Percentiles rank a stretch among this genome's conserved stretches.
Evolutionary conservation across 2,888 invertebrate genomes (phyloP).

Genomic region (Sericinus montela): DNA sequence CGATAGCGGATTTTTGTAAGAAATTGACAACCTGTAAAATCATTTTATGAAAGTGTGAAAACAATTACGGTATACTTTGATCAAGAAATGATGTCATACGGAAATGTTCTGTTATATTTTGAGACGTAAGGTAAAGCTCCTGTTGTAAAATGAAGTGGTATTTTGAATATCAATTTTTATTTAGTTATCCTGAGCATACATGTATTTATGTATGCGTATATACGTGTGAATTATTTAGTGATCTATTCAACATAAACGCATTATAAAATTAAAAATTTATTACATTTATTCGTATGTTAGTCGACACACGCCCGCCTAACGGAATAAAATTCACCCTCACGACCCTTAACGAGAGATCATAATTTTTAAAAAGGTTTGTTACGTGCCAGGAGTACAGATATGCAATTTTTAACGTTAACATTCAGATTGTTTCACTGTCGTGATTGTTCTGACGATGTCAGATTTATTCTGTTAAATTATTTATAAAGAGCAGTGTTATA

Average conservation of each 20-base stretch:
- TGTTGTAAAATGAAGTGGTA: too few relatives aligned
- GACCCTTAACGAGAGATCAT: constrained; percentile 43
- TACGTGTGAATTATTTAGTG: too few relatives aligned
- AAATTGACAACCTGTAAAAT: too few relatives aligned
- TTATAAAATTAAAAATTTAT: constrained; percentile 50
- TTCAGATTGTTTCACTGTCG: constrained; percentile 23
- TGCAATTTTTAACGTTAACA: constrained; percentile 25
- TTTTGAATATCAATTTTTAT: too few relatives aligned
- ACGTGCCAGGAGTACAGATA: constrained; percentile 47
- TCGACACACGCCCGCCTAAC: constrained; percentile 40
- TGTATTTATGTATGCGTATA: too few relatives aligned
- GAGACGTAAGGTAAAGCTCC: too few relatives aligned
- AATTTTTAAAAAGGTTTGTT: constrained; percentile 55
- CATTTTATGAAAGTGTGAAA: too few relatives aligned
- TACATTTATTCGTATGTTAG: constrained; percentile 49
- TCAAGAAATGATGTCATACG: too few relatives aligned
- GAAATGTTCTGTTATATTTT: too few relatives aligned
- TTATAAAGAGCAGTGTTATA: neutral
- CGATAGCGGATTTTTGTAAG: too few relatives aligned
- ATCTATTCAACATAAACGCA: neutral
- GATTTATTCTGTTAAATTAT: constrained; percentile 27
- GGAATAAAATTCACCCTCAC: constrained; percentile 40
- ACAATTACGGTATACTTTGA: too few relatives aligned
- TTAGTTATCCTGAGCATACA: too few relatives aligned
- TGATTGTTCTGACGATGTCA: constrained; percentile 25